Percentiles rank a stretch among this genome's conserved stretches.
Conservation (phyloP, 2,113 vertebrate species). For the Antechinus flavipes region DNA sequence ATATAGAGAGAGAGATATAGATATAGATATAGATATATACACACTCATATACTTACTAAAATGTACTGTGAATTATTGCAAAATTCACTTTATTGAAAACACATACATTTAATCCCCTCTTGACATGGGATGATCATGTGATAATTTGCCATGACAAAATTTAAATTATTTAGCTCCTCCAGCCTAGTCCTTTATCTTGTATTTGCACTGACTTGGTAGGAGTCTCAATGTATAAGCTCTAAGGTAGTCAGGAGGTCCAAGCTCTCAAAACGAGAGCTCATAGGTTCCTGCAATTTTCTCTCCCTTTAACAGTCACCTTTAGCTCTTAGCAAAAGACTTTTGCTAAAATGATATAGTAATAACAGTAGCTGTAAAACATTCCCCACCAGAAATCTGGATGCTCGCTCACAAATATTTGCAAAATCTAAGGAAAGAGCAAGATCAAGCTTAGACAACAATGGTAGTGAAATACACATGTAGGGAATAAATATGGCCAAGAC, state of each 20-base stretch:
- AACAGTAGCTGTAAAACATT: neutral
- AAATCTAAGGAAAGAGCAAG: neutral
- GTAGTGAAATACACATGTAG: neutral
- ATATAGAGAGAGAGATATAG: too few species aligned
- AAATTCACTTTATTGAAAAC: neutral
- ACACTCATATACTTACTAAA: neutral
- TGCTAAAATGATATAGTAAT: neutral
- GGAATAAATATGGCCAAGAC: neutral
- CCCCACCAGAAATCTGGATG: neutral
- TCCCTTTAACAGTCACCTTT: neutral
- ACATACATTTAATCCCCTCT: neutral
- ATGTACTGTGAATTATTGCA: neutral
- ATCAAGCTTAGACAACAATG: neutral
- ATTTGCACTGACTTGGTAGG: neutral
- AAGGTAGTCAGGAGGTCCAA: neutral
- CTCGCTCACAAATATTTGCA: neutral
- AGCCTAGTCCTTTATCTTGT: neutral
- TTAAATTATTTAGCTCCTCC: neutral
- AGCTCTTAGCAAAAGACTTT: neutral
- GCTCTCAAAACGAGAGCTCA: neutral
- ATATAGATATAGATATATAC: too few species aligned
- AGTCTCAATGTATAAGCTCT: neutral
- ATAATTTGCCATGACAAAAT: neutral
- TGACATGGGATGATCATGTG: neutral
- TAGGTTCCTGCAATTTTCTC: neutral